A percentile compares a stretch with the other conserved stretches of the same genome.
Evolutionary conservation across 2,113 vertebrate genomes (phyloP).

Genomic region (Myxocyprinus asiaticus): DNA sequence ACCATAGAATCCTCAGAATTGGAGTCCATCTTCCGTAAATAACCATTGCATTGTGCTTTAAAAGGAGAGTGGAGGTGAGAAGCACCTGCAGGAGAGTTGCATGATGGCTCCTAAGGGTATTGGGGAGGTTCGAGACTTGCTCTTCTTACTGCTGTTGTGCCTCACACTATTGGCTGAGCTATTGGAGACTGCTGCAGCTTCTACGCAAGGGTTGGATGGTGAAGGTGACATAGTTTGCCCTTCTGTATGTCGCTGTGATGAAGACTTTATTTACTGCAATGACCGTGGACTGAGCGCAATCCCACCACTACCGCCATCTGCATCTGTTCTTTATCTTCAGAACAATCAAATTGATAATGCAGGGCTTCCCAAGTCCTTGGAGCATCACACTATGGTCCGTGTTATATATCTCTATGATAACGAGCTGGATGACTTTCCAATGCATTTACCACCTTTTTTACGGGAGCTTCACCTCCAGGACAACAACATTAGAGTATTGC

Average conservation of each 20-base stretch:
- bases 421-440: constrained; percentile 86
- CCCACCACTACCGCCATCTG: constrained; percentile 84
- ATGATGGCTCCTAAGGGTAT: constrained; percentile 75
- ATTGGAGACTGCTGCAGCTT: constrained; percentile 72
- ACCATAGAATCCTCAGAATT: not conserved
- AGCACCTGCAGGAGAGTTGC: constrained; percentile 43
- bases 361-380: constrained; percentile 83
- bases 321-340: constrained; percentile 92
- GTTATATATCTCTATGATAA: constrained; percentile 96
- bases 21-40: not conserved
- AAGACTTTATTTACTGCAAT: constrained; percentile 93
- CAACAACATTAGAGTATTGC: constrained; percentile 88
- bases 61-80: constrained; percentile 39
- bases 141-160: constrained; percentile 80
- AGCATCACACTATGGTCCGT: constrained; percentile 75
- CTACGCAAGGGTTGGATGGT: constrained; percentile 66
- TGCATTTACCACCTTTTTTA: constrained; percentile 83
- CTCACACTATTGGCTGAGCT: constrained; percentile 78
- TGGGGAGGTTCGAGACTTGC: constrained; percentile 66
- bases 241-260: constrained; percentile 87
- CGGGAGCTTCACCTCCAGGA: constrained; percentile 94
- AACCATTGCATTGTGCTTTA: not conserved
- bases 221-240: constrained; percentile 77
- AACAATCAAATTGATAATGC: constrained; percentile 93
- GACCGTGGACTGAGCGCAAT: constrained; percentile 90